A percentile compares a stretch with the other conserved stretches of the same genome.
phyloP scores from a whole-genome alignment of 92 coral and sea anemone species.

The Paramuricea clavata region DNA sequence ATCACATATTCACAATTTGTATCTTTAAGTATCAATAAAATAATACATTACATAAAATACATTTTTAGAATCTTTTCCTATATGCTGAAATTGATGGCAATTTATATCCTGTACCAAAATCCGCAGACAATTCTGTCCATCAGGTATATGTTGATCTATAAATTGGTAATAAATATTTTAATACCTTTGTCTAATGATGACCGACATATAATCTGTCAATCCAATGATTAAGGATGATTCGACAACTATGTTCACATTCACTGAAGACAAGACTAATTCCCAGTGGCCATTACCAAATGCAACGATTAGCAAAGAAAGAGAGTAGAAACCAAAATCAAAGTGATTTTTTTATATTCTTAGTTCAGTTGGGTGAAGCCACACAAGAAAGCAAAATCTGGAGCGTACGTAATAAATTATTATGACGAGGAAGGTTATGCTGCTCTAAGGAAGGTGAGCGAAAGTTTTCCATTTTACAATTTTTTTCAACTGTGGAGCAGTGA shows the following conservation, averaged over 20 bases:
- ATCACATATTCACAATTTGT: too few relatives aligned
- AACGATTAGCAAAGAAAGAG: too few relatives aligned
- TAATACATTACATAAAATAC: too few relatives aligned
- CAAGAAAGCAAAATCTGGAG: conserved; percentile 85
- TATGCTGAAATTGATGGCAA: conserved; percentile 98
- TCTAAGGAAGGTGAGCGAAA: conserved; percentile 81
- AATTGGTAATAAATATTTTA: neutral
- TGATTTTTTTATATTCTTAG: conserved; percentile 41
- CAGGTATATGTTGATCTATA: too few relatives aligned
- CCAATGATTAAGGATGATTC: conserved; percentile 90
- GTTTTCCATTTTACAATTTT: neutral
- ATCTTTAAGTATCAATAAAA: too few relatives aligned
- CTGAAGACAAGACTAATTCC: conserved; percentile 19
- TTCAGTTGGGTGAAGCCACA: conserved; percentile 96
- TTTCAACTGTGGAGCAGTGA: too few relatives aligned
- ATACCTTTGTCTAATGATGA: conserved; percentile 14
- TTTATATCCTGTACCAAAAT: conserved; percentile 90
- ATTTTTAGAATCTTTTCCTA: conserved; percentile 76
- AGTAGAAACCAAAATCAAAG: too few relatives aligned
- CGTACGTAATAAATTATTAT: conserved; percentile 80
- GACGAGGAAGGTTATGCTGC: conserved; percentile 98
- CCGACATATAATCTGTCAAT: conserved; percentile 89
- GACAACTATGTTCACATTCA: neutral
- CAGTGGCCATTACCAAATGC: neutral
- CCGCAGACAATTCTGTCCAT: conserved; percentile 82